Evolutionary conservation across 35 echinoderm and acorn worm species (phyloP), one percentile per base, ranked within the genome.

Genomic region (Heliocidaris tuberculata): DNA sequence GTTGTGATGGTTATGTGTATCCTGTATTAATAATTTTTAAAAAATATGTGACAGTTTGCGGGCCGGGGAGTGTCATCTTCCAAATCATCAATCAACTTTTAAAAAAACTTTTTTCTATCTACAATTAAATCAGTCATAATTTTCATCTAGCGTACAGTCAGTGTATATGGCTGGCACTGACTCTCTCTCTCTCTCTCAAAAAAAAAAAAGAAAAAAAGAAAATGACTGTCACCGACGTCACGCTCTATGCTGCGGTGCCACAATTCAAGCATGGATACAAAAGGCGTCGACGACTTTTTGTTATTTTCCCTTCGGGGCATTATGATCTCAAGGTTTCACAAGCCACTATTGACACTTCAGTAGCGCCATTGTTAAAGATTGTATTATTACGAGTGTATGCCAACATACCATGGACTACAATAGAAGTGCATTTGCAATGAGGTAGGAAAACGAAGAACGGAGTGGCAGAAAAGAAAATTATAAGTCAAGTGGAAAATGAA

Each of bases 291-390:
- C 13, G 31, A 16, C 49, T 54, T 47, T 93, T 52, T 59, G 60
- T 93, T 32, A 93, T 48, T 48, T 93, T 47, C 65, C 21, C 31
- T 89, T 89, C 24, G 31, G 31, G 87, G 87, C 87, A 89, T 89
- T 89, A 32, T 89, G 31, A 47, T 89, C 47, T 13, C 31, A 48
- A 89, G 87, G 87, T 89, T 48, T 89, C 47, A 89, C 87, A 48
- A 89, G 87, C 47, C 87, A 17, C 87, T 89, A 89, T 89, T 89
- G 87, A 89, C 87, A 89, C 47, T 89, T 89, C 21, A 17, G 87
- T 89, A 47, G 87, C 87, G 65, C 65, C 65, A 78, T 78, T 78
- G 65, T 78, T 78, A 78, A 78, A 78, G 65, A 19, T 27, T 78
- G n/a, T 78, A 78, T 78, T 78, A 78, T 78, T 78, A 78, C 65